Base-by-base conservation (phyloP, 1,140 invertebrate species). In the Aricia agestis region DNA sequence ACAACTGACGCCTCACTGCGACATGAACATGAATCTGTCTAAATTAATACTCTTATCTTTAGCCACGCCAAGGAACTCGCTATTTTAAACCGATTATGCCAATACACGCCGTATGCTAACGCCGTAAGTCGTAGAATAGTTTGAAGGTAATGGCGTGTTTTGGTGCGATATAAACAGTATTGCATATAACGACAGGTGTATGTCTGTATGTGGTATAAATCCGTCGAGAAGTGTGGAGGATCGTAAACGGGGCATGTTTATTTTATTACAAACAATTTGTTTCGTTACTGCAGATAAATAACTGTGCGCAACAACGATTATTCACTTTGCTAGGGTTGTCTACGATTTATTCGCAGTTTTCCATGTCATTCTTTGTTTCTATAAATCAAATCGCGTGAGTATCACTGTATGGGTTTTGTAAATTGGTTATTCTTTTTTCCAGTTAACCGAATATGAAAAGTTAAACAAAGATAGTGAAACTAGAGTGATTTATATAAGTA, bases 241-340 rank as follows among this genome's bases (percentile, higher is more conserved):
- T 72, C 71, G 76, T 76, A 79, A 82, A 80, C 77, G 76, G 74
- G 70, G 65, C 61, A 65, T 84, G 82, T 87, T 86, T 87, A 77
- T 83, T 81, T 84, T 85, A 81, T 81, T 81, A 78, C 73, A 71
- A 80, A 79, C 74, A 78, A 78, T 79, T 83, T 81, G 82, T 85
- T 85, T 72, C 72, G 68, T 76, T 71, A 74, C 45, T 72, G 69
- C 73, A 72, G 68, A 74, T 72, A 72, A 67, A 52, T 59, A 69
- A 67, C 71, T 70, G 63, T 65, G 59, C 31, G 42, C 63, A 67
- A 18, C 31, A 2, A 52, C 58, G 58, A 41, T 45, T 52, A 52
- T 36, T 45, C 36, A 32, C 61, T 59, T 36, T 25, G 10, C 4
- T 63, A 63, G 59, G 59, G 59, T 36, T 67, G 66, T 66, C 18